phyloP scores from a whole-genome alignment of 23 tunicate genomes.

The Diplosoma virens region DNA sequence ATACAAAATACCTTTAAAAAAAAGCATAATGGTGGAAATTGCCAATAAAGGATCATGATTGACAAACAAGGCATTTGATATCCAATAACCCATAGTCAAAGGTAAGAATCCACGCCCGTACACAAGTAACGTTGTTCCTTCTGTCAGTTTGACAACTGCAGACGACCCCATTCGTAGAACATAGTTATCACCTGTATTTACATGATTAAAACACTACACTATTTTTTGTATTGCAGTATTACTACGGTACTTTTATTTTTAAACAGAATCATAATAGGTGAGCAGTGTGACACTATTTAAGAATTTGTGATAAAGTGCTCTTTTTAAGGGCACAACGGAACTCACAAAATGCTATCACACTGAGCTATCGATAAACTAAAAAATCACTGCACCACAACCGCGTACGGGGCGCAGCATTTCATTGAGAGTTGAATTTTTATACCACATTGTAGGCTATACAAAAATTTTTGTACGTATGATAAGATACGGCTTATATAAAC shows the following conservation, averaged over 20 bases:
- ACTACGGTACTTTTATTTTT: background rate
- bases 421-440: too few relatives aligned
- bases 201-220: background rate
- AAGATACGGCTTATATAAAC: too few relatives aligned
- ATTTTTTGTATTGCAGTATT: background rate
- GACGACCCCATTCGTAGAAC: constrained; percentile 1
- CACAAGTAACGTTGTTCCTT: constrained; percentile 6
- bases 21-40: background rate
- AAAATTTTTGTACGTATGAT: too few relatives aligned
- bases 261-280: background rate
- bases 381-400: too few relatives aligned
- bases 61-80: constrained; percentile 7
- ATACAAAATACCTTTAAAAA: constrained; percentile 7
- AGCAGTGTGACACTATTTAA: background rate
- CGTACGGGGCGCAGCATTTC: too few relatives aligned
- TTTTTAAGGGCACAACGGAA: too few relatives aligned
- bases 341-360: too few relatives aligned
- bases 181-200: background rate
- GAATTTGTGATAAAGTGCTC: too few relatives aligned
- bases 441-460: too few relatives aligned
- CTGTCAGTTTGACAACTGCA: background rate
- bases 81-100: constrained; percentile 24
- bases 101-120: constrained; percentile 26
- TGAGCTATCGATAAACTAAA: too few relatives aligned
- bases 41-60: constrained; percentile 18